phyloP scores from a whole-genome alignment of 2,797 vertebrate species.

The Picus viridis region DNA sequence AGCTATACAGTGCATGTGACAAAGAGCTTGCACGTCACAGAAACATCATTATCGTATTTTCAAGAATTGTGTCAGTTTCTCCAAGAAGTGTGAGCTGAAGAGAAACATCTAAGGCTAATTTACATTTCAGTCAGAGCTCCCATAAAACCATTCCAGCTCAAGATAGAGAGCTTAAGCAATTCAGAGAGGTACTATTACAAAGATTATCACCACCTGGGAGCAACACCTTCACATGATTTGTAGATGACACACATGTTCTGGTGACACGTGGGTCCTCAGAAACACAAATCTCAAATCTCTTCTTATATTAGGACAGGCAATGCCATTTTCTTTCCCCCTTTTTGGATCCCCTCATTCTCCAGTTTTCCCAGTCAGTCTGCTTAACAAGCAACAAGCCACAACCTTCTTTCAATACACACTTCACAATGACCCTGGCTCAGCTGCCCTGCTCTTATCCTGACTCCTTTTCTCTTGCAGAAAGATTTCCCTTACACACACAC shows the following conservation, averaged over 20 bases:
- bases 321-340: neutral
- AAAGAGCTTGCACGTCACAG: neutral
- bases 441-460: neutral
- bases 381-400: neutral
- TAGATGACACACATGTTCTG: neutral
- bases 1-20: neutral
- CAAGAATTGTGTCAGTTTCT: conserved; percentile 46
- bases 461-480: neutral
- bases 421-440: neutral
- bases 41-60: conserved; percentile 29
- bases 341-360: neutral
- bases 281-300: neutral
- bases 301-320: neutral
- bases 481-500: neutral
- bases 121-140: conserved; percentile 46
- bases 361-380: neutral
- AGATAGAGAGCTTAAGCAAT: neutral
- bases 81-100: conserved; percentile 33
- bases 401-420: neutral
- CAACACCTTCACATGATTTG: neutral
- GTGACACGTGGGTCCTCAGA: neutral
- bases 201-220: neutral
- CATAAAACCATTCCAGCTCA: conserved; percentile 8
- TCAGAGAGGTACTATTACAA: neutral
- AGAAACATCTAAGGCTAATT: conserved; percentile 11